Percentiles rank a stretch among this genome's conserved stretches.
phyloP scores from a whole-genome alignment of 2,888 invertebrate genomes.

The Athetis lepigone region DNA sequence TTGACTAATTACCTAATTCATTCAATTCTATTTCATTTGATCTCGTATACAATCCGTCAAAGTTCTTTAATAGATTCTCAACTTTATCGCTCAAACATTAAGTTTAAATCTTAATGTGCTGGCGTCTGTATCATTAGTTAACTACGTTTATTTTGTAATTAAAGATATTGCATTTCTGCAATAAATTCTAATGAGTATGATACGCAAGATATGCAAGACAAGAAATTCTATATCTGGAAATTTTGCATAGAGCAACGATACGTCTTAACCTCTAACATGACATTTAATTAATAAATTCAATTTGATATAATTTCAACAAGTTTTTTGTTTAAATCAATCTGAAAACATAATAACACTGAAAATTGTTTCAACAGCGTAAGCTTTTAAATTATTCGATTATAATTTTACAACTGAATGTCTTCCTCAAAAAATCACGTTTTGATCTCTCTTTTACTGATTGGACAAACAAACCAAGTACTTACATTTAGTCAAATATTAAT shows the following conservation, averaged over 20 bases:
- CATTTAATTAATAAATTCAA: slow-evolving; percentile 16
- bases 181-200: slow-evolving; percentile 8
- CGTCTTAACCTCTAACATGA: slow-evolving; percentile 43
- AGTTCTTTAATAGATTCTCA: no score
- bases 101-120: background rate
- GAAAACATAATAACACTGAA: background rate
- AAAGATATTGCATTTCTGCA: background rate
- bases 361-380: background rate
- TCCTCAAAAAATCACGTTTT: background rate
- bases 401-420: background rate
- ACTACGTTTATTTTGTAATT: background rate
- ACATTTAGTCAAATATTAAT: no score
- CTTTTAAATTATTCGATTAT: background rate
- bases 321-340: slow-evolving; percentile 4
- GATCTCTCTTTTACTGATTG: no score
- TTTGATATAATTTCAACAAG: slow-evolving; percentile 7
- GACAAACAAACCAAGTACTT: no score
- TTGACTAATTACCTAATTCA: no score
- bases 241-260: slow-evolving; percentile 9
- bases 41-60: no score
- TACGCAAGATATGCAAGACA: background rate
- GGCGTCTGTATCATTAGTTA: background rate
- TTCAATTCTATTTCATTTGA: no score
- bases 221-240: background rate
- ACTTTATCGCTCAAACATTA: no score